Conservation (phyloP, 2,113 vertebrate genomes). For the Lota lota region DNA sequence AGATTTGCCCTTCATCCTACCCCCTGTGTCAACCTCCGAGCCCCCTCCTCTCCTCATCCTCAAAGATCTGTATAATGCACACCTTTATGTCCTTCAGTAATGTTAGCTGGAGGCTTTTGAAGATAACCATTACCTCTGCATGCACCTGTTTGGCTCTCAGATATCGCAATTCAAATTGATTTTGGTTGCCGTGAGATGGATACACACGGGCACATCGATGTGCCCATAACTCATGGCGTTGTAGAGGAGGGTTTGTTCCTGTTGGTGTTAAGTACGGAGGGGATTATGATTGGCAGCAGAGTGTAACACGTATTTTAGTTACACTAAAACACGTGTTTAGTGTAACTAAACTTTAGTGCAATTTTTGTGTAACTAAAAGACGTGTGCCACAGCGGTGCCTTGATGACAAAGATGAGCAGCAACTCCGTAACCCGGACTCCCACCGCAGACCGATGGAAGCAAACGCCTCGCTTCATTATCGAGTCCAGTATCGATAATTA, state of each 20-base stretch:
- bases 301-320: constrained; percentile 32
- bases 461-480: too few relatives aligned
- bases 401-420: too few relatives aligned
- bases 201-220: background rate
- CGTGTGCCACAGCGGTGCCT: too few relatives aligned
- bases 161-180: too few relatives aligned
- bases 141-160: background rate
- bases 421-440: too few relatives aligned
- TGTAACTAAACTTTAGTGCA: too few relatives aligned
- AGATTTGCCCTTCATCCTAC: background rate
- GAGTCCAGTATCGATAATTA: too few relatives aligned
- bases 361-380: too few relatives aligned
- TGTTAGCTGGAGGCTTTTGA: too few relatives aligned
- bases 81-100: too few relatives aligned
- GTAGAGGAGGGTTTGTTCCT: constrained; percentile 41
- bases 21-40: background rate
- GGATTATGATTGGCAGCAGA: constrained; percentile 35
- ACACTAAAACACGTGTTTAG: too few relatives aligned
- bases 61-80: constrained; percentile 9
- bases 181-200: background rate
- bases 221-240: constrained; percentile 20
- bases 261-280: constrained; percentile 12
- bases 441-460: too few relatives aligned
- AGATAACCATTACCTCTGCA: background rate
- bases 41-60: background rate